Evolutionary conservation across 2,888 invertebrate genomes (phyloP), one percentile per base, ranked within the genome.

Genomic region (Megastigmus dorsalis): DNA sequence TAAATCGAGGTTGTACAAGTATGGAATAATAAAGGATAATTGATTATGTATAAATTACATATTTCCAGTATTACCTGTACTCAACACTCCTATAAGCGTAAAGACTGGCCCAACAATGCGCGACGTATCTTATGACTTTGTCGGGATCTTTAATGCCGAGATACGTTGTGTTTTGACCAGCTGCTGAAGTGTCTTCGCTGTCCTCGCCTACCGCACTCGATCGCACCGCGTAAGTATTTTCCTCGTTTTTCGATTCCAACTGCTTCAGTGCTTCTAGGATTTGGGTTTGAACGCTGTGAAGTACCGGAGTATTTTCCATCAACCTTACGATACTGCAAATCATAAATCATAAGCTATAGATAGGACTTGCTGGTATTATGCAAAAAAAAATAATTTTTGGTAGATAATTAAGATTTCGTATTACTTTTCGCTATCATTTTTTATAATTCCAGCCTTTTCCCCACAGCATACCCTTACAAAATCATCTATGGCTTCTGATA

Each of bases 91-190:
- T 93, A 81, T 91, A 92, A 0, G 93, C 90, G 83, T 92, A 96
- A 78, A 95, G 91, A 0, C 96, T 96, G 0, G 93, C 94, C 96
- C 96, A 97, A 85, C 96, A 96, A 70, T 91, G 90, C 55, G 91
- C 88, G 1, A 96, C 89, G 5, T 92, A 92, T 33, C 88, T 82
- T 10, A 92, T 75, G 9, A 94, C 88, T 68, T 91, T 90, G 0
- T 86, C 88, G 45, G 89, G 86, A 0, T 89, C 90, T 41, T 84
- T 85, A 65, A 94, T 92, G 0, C 95, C 94, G 2, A 96, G 89
- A 75, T 93, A 91, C 0, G 95, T 95, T 74, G 93, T 93, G 88
- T 96, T 94, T 89, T 96, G 96, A 0, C 96, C 96, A 0, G 96
- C 96, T 3, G 94, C 93, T 0, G 95, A 95, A 10, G 94, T 88